Base-by-base conservation (phyloP, 2,888 invertebrate species). In the Leucophenga maculata region DNA sequence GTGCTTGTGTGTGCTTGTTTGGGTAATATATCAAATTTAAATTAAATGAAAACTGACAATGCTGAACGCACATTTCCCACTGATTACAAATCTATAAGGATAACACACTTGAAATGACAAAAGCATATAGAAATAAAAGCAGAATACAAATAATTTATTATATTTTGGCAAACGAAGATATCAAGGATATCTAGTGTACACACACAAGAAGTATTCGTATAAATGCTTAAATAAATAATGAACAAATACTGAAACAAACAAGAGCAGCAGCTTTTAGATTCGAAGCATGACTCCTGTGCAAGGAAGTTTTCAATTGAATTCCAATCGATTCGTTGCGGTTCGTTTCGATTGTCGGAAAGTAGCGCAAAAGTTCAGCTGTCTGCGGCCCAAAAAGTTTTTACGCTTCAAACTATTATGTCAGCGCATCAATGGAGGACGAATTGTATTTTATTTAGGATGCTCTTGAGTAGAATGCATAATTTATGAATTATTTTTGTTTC, bases 171-270 rank as follows among this genome's bases (percentile, higher is more conserved):
- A 1, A 26, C 13, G 26, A n/a, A 8, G 31, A 57, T 59, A 46
- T 16, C 48, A 14, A 16, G 64, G 66, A 75, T 72, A 71, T 72
- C 71, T 71, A 78, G 81, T 81, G 4, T 26, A 2, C 4, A 26
- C 26, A 26, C 4, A 26, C 2, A 26, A 26, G 26, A 26, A 26
- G 26, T 26, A 26, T 2, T 26, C 73, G 64, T 77, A 76, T 77
- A 14, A 44, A 60, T 18, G 39, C 60, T 82, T 81, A 79, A 83
- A 83, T 80, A 80, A 80, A 80, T 80, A 81, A 80, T 80, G 81
- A 76, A 75, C 76, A 74, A 76, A 77, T 71, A 77, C 26, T 26
- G 76, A 73, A 74, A 76, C 55, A 55, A 14, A 22, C 26, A 50
- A 22, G n/a, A 57, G n/a, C 31, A 14, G 31, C 22, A 31, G 18